A percentile compares a stretch with the other conserved stretches of the same genome.
Evolutionary conservation across 2,888 invertebrate species (phyloP).

Genomic region (Salticus scenicus): DNA sequence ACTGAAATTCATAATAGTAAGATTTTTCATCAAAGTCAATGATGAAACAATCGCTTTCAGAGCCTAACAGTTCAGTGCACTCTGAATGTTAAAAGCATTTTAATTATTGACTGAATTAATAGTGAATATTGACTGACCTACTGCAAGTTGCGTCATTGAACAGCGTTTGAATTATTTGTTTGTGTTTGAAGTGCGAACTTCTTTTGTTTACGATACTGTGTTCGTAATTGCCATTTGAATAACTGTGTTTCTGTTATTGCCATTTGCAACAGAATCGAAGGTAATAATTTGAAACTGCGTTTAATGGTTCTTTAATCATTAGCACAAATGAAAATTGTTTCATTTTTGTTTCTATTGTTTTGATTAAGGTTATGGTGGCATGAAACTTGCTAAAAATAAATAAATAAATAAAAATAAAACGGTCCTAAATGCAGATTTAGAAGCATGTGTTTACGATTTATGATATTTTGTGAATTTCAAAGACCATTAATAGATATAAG

Average conservation of each 20-base stretch:
- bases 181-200: background rate
- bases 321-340: background rate
- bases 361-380: too few relatives aligned
- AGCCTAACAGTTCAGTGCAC: background rate
- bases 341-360: background rate
- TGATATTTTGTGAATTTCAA: too few relatives aligned
- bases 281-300: background rate
- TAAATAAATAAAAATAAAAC: too few relatives aligned
- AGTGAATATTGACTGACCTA: slow-evolving; percentile 2
- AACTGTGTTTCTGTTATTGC: too few relatives aligned
- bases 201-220: background rate
- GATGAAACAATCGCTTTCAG: too few relatives aligned
- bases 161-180: background rate
- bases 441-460: too few relatives aligned
- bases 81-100: background rate
- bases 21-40: background rate
- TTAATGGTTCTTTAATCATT: background rate
- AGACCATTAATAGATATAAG: too few relatives aligned
- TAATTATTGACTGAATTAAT: background rate
- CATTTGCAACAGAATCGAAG: too few relatives aligned
- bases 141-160: slow-evolving; percentile 5
- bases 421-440: too few relatives aligned
- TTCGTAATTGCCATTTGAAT: too few relatives aligned
- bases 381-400: too few relatives aligned
- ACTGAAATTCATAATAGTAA: too few relatives aligned